Evolutionary conservation across 2,888 invertebrate genomes (phyloP), one percentile per base, ranked within the genome.

Genomic region (Aricia artaxerxes): DNA sequence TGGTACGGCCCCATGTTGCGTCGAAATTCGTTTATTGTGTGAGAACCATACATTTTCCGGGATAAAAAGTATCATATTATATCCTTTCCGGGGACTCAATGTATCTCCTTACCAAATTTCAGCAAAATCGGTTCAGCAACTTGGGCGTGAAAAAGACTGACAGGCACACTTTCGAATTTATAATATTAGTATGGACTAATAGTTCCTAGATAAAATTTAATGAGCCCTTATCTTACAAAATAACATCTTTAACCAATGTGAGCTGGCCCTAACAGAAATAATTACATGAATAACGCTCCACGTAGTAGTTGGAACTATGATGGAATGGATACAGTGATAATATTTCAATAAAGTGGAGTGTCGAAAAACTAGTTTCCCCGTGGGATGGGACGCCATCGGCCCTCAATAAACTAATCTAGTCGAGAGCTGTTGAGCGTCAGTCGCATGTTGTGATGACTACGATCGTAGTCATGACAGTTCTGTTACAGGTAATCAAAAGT

Each of bases 371-470:
- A 69, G 69, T 69, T 69, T 69, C 35, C 69, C 35, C 1, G 35
- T 69, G 35, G 38, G 38, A 38, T 69, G 11, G 35, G 35, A 38
- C 2, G 69, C 11, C 35, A 69, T 38, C 69, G 35, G 31, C 31
- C 31, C 11, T 35, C 69, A 69, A 69, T 69, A 69, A 69, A 69
- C 35, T 38, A 69, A 69, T 69, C 69, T 69, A 13, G 69, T 13
- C 13, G 35, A 69, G 69, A 69, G 69, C 69, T 38, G 5, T 69
- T 35, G 69, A 69, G 69, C 13, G 69, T 69, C 69, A 69, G 69
- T 61, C 61, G 31, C 35, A 35, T 35, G 2, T 38, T 16, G 69
- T 24, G 9, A 64, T 64, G 64, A 11, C 4, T 64, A 31, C 1
- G 35, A 69, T 69, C 11, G 24, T 69, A 35, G 69, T 5, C 11